Base-by-base conservation (phyloP, 2,888 invertebrate species). In the Bembecia ichneumoniformis region DNA sequence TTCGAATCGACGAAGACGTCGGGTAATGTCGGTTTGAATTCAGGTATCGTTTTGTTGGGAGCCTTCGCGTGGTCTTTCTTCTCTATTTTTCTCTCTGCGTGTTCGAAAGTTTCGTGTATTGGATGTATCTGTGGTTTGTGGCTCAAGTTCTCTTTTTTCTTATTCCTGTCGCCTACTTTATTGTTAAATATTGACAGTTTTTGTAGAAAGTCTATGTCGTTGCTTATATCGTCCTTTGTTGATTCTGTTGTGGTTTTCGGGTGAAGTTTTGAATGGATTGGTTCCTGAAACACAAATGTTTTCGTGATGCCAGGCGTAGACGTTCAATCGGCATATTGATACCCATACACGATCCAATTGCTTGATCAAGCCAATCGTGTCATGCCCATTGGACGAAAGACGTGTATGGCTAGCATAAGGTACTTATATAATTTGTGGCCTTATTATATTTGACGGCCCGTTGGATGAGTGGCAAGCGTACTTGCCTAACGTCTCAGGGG, bases 101-200 rank as follows among this genome's bases (percentile, higher is more conserved):
- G 86, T 3, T 71, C 60, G 0, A 76, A 16, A 0, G 65, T 59
- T 1, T 87, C 87, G 40, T 86, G 82, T 1, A 78, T 1, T 0
- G 87, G 87, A 50, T 84, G 83, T 1, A 80, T 56, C 52, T 87
- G 87, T 0, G 77, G 73, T 56, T 86, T 82, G 0, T 69, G 60
- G 5, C 72, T 59, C 0, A 87, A 54, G 43, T 52, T 59, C 3
- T 68, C 58, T 9, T 44, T 35, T 47, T 49, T 50, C 17, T 51
- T 57, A 9, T 47, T 55, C 13, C 79, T 59, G 10, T 63, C 74
- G 0, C 67, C 64, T 0, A 82, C 71, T 0, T 74, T 63, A 58
- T 80, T 84, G 55, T 80, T 83, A 60, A 84, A 84, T 1, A 82
- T 75, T 0, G 81, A 64, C 1, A 86, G 57, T 44, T 78, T 84